phyloP scores from a whole-genome alignment of 2,888 invertebrate genomes.

The Eupithecia subfuscata region DNA sequence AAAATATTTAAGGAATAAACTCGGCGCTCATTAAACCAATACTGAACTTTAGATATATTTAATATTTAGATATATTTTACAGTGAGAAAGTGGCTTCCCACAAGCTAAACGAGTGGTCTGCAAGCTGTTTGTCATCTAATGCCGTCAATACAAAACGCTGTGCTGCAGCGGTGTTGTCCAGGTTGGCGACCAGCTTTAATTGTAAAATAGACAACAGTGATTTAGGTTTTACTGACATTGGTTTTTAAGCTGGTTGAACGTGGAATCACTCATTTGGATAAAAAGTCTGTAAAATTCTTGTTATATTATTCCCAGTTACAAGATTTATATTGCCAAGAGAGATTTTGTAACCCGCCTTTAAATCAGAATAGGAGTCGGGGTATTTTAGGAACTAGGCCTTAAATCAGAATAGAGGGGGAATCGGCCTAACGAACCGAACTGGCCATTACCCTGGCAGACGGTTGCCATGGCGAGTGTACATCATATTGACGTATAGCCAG shows the following conservation, averaged over 20 bases:
- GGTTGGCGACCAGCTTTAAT: not conserved
- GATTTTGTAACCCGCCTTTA: slow-evolving; percentile 5
- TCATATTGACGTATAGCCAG: slow-evolving; percentile 9
- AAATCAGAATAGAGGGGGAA: slow-evolving; percentile 48
- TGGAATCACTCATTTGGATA: not conserved
- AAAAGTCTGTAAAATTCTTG: not conserved
- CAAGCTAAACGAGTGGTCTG: no score
- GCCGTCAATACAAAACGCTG: no score
- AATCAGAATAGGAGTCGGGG: slow-evolving; percentile 28
- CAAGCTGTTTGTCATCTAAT: no score
- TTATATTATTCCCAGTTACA: not conserved
- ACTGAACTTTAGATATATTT: no score
- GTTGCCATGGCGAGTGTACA: slow-evolving; percentile 34
- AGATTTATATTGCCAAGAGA: not conserved
- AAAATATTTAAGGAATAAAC: not conserved
- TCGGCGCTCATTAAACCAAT: no score
- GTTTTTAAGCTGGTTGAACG: not conserved
- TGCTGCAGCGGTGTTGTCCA: no score
- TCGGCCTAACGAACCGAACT: slow-evolving; percentile 58
- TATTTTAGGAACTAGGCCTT: slow-evolving; percentile 13
- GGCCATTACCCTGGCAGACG: slow-evolving; percentile 56
- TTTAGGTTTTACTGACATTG: no score
- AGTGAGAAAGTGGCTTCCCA: no score
- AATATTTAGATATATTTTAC: no score
- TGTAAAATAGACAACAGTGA: not conserved